Base-by-base conservation (phyloP, 2,797 vertebrate species). In the Microctenopoma stevenorrisi region DNA sequence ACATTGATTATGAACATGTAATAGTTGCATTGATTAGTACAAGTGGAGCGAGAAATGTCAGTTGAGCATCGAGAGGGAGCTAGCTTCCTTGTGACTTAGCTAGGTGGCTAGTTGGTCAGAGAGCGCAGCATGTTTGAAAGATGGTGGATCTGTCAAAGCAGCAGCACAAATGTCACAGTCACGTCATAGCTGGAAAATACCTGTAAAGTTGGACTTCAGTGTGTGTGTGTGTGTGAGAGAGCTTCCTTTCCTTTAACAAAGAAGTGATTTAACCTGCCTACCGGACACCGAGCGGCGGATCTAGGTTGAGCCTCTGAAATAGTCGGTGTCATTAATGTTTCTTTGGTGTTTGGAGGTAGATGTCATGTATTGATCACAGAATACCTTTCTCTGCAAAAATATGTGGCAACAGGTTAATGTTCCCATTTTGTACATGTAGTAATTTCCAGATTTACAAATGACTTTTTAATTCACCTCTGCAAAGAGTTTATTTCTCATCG, bases 91-190 rank as follows among this genome's bases (percentile, higher is more conserved):
- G 87, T 83, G 84, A 75, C 75, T 50, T 43, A 74, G 85, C 81
- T 86, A 63, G 16, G 43, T 61, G 68, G 87, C 88, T 90, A 81
- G 74, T 64, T 76, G 75, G 67, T 81, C 65, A 76, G 77, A 78
- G 70, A 78, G 86, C 76, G 74, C 56, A 79, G 89, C 89, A 74
- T 90, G 91, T 90, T 87, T 88, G 91, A 91, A 89, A 88, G 86
- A 90, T 87, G 90, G 87, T 89, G 86, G 90, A 89, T 92, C 92
- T 91, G 91, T 92, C 91, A 92, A 88, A 91, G 50, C 80, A 72
- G 75, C 76, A 44, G 66, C 83, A 82, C 28, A 74, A 64, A 86
- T 91, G 83, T 89, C 83, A 86, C 66, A 56, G 57, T 73, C 76
- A 46, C 42, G 22, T 85, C 74, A 42, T 37, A 74, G 54, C 47